phyloP scores from a whole-genome alignment of 2,888 invertebrate genomes.

The Drosophila mimica region DNA sequence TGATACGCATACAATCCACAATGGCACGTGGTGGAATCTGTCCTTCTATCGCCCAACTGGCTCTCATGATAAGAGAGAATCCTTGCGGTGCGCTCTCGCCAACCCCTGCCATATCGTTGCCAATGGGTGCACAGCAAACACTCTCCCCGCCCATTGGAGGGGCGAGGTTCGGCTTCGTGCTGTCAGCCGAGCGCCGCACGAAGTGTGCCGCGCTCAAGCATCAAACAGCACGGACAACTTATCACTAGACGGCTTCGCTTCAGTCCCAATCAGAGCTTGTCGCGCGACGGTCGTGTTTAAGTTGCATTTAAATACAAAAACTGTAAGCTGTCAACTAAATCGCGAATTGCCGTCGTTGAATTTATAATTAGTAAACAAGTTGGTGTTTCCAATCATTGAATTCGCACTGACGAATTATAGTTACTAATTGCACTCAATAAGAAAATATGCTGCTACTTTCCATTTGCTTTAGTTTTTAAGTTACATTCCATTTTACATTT shows the following conservation, averaged over 20 bases:
- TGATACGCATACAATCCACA: constrained; percentile 32
- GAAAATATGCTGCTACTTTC: background rate
- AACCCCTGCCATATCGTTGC: constrained; percentile 54
- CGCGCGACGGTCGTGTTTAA: constrained; percentile 66
- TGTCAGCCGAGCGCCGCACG: constrained; percentile 36
- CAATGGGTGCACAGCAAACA: constrained; percentile 67
- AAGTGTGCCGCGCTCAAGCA: constrained; percentile 20
- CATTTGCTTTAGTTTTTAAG: background rate
- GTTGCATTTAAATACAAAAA: constrained; percentile 3
- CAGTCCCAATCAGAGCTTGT: constrained; percentile 81
- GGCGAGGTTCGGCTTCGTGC: constrained; percentile 49
- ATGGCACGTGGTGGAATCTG: constrained; percentile 78
- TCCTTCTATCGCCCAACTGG: constrained; percentile 30
- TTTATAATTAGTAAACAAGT: background rate
- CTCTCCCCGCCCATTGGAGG: constrained; percentile 49
- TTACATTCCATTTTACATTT: background rate
- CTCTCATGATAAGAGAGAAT: constrained; percentile 12
- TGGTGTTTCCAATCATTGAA: constrained; percentile 2
- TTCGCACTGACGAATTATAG: background rate
- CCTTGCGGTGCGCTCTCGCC: constrained; percentile 37
- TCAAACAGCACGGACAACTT: constrained; percentile 37
- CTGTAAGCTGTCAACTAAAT: constrained; percentile 21
- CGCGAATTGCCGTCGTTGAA: constrained; percentile 37
- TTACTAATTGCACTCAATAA: background rate
- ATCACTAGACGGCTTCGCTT: constrained; percentile 62